Evolutionary conservation across 2,113 vertebrate species (phyloP).

Genomic region (Chamaetylas fuelleborni): DNA sequence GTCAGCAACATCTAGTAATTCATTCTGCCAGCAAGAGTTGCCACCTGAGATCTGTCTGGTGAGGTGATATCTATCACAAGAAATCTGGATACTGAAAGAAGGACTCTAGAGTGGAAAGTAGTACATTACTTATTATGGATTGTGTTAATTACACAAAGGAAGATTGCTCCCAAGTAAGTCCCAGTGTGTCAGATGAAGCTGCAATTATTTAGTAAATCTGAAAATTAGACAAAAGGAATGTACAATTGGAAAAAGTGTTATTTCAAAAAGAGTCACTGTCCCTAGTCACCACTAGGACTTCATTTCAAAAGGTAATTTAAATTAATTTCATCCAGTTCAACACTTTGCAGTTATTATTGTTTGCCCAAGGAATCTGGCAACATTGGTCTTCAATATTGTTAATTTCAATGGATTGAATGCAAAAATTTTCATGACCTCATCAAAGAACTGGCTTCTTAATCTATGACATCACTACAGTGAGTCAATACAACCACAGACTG

Average conservation of each 20-base stretch:
- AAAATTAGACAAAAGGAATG: not conserved
- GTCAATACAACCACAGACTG: not conserved
- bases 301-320: not conserved
- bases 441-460: not conserved
- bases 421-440: not conserved
- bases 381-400: not conserved
- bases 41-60: not conserved
- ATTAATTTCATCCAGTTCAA: not conserved
- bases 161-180: not conserved
- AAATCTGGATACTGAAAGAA: not conserved
- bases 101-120: not conserved
- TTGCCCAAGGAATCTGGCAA: not conserved
- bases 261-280: not conserved
- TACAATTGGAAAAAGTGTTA: not conserved
- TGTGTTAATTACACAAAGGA: not conserved
- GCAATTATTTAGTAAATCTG: not conserved
- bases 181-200: not conserved
- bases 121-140: not conserved
- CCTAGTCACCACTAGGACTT: not conserved
- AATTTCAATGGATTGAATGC: not conserved
- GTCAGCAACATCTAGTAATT: not conserved
- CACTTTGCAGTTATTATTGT: not conserved
- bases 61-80: not conserved
- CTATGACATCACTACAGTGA: not conserved
- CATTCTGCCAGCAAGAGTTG: not conserved